phyloP scores from a whole-genome alignment of 2,888 invertebrate species.

The Epistrophella euchroma region DNA sequence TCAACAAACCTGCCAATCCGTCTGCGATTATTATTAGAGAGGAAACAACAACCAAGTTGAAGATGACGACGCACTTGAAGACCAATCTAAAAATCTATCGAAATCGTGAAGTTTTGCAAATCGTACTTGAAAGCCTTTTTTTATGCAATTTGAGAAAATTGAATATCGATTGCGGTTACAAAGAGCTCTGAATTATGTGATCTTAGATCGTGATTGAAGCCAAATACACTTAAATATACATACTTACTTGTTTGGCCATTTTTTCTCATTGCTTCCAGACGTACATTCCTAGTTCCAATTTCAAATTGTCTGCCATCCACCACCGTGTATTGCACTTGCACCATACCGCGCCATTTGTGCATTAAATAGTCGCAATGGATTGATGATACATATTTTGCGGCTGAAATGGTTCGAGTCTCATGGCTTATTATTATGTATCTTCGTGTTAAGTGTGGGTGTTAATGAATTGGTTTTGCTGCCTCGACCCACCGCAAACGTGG shows the following conservation, averaged over 20 bases:
- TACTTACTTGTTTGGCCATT: slow-evolving; percentile 52
- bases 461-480: slow-evolving; percentile 61
- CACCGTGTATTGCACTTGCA: background rate
- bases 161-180: slow-evolving; percentile 69
- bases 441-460: slow-evolving; percentile 68
- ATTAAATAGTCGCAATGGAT: slow-evolving; percentile 40
- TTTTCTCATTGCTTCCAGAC: slow-evolving; percentile 32
- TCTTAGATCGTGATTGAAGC: slow-evolving; percentile 60
- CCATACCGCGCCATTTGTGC: slow-evolving; percentile 34
- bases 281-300: background rate
- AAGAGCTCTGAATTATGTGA: slow-evolving; percentile 49
- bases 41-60: slow-evolving; percentile 46
- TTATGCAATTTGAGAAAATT: slow-evolving; percentile 63
- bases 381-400: slow-evolving; percentile 64
- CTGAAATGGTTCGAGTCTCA: slow-evolving; percentile 61
- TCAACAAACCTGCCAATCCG: slow-evolving; percentile 62
- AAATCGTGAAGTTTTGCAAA: slow-evolving; percentile 69
- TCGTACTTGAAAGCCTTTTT: slow-evolving; percentile 55
- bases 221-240: slow-evolving; percentile 37
- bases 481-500: slow-evolving; percentile 41
- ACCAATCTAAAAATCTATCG: slow-evolving; percentile 51
- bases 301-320: background rate
- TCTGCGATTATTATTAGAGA: slow-evolving; percentile 56
- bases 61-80: slow-evolving; percentile 64
- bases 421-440: slow-evolving; percentile 36